phyloP scores from a whole-genome alignment of 2,888 invertebrate species.

The Psococerastis gibbosa region DNA sequence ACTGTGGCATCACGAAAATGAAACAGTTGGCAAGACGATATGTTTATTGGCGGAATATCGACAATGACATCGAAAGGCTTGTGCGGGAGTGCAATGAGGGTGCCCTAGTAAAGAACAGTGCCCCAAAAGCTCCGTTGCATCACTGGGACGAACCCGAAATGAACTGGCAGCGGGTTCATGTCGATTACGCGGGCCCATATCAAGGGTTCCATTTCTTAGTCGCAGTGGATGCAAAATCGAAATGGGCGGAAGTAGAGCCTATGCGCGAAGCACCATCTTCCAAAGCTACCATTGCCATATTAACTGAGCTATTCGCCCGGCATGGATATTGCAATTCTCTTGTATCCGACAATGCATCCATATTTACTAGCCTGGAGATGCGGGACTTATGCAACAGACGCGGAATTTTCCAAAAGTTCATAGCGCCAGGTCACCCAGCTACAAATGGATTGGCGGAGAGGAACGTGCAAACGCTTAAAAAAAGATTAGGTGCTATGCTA shows the following conservation, averaged over 20 bases:
- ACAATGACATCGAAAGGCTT: no score
- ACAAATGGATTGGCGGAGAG: slow-evolving; percentile 10
- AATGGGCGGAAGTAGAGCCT: slow-evolving; percentile 20
- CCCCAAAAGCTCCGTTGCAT: slow-evolving; percentile 18
- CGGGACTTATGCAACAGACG: slow-evolving; percentile 14
- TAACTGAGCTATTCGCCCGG: slow-evolving; percentile 17
- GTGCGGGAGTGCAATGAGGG: slow-evolving; percentile 19
- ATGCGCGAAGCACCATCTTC: slow-evolving; percentile 17
- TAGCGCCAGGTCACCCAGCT: slow-evolving; percentile 15
- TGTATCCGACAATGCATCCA: slow-evolving; percentile 19
- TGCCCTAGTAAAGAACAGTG: slow-evolving; percentile 16
- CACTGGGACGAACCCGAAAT: slow-evolving; percentile 18
- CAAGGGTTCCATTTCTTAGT: slow-evolving; percentile 17
- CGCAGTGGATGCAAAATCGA: slow-evolving; percentile 18
- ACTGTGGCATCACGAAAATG: no score
- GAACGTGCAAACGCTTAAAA: slow-evolving; percentile 15
- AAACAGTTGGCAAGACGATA: no score
- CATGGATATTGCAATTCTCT: slow-evolving; percentile 18
- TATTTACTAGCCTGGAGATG: slow-evolving; percentile 18
- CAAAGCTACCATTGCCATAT: slow-evolving; percentile 15
- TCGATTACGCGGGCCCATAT: no score
- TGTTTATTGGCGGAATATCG: no score
- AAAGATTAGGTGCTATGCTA: no score
- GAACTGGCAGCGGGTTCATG: slow-evolving; percentile 19
- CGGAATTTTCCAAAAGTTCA: slow-evolving; percentile 17